Percentiles rank a stretch among this genome's conserved stretches.
phyloP scores from a whole-genome alignment of 2,888 invertebrate species.

The Papilio protenor region DNA sequence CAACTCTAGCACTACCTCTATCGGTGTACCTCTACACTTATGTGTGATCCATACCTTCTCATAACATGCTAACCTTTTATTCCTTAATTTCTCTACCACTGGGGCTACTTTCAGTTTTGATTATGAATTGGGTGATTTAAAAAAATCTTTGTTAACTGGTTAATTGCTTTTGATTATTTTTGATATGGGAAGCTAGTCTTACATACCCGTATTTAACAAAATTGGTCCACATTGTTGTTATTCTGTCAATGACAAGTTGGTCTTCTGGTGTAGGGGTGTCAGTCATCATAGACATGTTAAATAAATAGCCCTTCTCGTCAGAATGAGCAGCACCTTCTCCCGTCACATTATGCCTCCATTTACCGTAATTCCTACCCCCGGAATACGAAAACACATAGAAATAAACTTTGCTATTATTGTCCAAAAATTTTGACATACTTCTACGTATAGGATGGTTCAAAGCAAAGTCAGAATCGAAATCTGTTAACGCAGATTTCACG shows the following conservation, averaged over 20 bases:
- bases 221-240: conserved; percentile 51
- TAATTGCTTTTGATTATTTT: too few species aligned
- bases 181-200: too few species aligned
- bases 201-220: conserved; percentile 65
- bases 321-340: conserved; percentile 66
- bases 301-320: conserved; percentile 65
- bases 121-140: too few species aligned
- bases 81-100: too few species aligned
- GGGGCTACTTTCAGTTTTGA: too few species aligned
- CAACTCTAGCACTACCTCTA: too few species aligned
- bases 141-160: too few species aligned
- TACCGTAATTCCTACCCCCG: conserved; percentile 55
- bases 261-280: conserved; percentile 50
- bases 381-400: conserved; percentile 64
- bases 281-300: conserved; percentile 50
- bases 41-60: too few species aligned
- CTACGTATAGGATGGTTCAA: conserved; percentile 57
- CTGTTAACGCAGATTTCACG: conserved; percentile 28
- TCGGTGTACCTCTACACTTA: too few species aligned
- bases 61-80: too few species aligned
- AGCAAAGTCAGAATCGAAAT: conserved; percentile 57
- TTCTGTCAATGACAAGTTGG: conserved; percentile 46
- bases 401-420: conserved; percentile 53
- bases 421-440: conserved; percentile 56
- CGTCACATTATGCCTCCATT: conserved; percentile 49